Evolutionary conservation across 1,140 invertebrate species (phyloP).

Genomic region (Nasonia giraulti): DNA sequence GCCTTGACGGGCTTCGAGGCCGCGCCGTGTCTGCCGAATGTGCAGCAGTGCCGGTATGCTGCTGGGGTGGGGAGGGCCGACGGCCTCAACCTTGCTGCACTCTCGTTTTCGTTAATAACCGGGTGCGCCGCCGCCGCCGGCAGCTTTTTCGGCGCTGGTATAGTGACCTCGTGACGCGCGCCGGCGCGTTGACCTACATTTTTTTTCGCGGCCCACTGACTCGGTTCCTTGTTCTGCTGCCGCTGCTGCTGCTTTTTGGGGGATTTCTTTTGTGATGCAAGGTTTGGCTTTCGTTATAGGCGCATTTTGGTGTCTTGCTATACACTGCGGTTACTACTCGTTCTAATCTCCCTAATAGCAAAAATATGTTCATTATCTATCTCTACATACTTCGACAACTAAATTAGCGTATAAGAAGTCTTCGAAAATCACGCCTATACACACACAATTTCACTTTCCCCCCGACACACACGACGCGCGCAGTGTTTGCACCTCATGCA

Average conservation of each 20-base stretch:
- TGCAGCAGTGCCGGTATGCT: not conserved
- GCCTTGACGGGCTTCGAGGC: conserved; percentile 42
- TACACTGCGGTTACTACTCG: too few relatives aligned
- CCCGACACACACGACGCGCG: not conserved
- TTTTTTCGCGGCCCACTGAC: conserved; percentile 4
- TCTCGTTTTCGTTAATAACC: conserved; percentile 49
- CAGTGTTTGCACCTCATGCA: not conserved
- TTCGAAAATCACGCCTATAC: not conserved
- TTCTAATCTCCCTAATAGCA: too few relatives aligned
- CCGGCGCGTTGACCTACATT: conserved; percentile 16
- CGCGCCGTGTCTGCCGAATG: conserved; percentile 33
- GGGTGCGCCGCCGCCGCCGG: not conserved
- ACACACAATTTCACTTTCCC: not conserved
- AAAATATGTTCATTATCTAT: too few relatives aligned
- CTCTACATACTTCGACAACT: too few relatives aligned
- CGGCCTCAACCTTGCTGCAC: conserved; percentile 46
- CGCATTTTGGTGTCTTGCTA: too few relatives aligned
- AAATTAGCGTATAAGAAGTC: too few relatives aligned
- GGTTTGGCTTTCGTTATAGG: too few relatives aligned
- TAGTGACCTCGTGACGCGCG: conserved; percentile 7
- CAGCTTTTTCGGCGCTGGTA: not conserved
- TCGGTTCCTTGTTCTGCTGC: not conserved
- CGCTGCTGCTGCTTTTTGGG: too few relatives aligned
- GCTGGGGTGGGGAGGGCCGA: not conserved
- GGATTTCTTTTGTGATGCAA: too few relatives aligned